These are phyloP conservation scores for Mamestra configurata DNA, from an alignment of 1,140 invertebrate species.

Conservation along the genomic window DNA sequence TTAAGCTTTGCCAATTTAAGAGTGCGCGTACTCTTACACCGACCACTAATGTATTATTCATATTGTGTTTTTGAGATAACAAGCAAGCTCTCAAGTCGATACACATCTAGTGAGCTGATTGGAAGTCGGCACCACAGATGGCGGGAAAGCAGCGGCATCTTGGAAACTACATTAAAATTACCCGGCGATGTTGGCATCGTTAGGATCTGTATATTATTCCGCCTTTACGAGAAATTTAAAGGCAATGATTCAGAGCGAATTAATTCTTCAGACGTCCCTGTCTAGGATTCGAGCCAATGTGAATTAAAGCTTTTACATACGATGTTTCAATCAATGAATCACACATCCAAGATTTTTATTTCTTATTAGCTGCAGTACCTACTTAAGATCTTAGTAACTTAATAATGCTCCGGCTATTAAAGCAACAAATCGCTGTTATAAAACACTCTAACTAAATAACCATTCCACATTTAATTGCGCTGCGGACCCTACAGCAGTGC, in stretches of 20 bases:
- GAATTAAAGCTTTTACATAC: conserved; percentile 2
- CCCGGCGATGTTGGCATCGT: conserved; percentile 43
- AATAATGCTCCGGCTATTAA: conserved; percentile 21
- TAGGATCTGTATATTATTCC: conserved; percentile 29
- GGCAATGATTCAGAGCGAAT: conserved; percentile 26
- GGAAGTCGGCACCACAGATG: conserved; percentile 69
- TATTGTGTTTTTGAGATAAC: conserved; percentile 87
- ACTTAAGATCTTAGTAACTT: conserved; percentile 29
- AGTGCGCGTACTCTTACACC: conserved; percentile 73
- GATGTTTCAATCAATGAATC: not conserved
- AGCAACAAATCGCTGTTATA: conserved; percentile 26
- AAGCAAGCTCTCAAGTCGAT: conserved; percentile 84
- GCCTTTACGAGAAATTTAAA: conserved; percentile 24
- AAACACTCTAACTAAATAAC: conserved; percentile 47
- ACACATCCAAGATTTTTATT: not conserved
- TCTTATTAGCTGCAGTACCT: not conserved
- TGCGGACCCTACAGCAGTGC: conserved; percentile 59
- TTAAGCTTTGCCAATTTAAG: conserved; percentile 86
- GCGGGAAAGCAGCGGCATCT: conserved; percentile 60
- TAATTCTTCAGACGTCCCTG: conserved; percentile 27
- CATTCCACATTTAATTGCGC: conserved; percentile 31
- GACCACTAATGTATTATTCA: conserved; percentile 86
- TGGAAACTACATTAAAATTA: conserved; percentile 74
- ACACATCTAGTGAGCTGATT: conserved; percentile 85
- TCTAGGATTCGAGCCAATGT: conserved; percentile 9